A percentile compares a stretch with the other conserved stretches of the same genome.
Conservation (phyloP, 1,140 invertebrate species). For the Leptestheria dahalacensis region DNA sequence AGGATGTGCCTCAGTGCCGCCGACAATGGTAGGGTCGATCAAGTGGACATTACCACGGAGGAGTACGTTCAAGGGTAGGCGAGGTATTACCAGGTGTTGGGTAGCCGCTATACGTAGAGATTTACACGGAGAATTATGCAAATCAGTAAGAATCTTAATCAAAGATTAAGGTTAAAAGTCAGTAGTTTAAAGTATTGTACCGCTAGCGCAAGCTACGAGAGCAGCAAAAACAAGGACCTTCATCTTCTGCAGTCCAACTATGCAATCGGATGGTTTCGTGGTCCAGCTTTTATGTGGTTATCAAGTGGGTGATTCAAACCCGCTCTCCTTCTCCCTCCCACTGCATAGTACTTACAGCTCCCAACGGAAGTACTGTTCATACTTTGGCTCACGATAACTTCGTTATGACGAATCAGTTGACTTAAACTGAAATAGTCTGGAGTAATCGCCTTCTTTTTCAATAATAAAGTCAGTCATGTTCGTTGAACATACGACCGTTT, state of each 20-base stretch:
- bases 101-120: background rate
- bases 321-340: no score
- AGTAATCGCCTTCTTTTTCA: no score
- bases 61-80: constrained; percentile 11
- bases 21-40: constrained; percentile 12
- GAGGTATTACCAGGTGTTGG: constrained; percentile 9
- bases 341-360: no score
- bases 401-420: no score
- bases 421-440: no score
- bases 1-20: constrained; percentile 3
- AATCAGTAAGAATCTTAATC: background rate
- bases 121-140: background rate
- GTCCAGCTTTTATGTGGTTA: no score
- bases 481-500: no score
- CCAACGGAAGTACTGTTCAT: no score
- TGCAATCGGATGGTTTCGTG: no score
- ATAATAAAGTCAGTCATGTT: no score
- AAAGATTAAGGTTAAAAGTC: background rate
- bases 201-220: constrained; percentile 8
- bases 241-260: no score
- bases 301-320: background rate
- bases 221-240: constrained; percentile 8
- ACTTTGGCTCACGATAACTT: no score
- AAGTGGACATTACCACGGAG: constrained; percentile 5
- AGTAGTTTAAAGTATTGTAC: background rate